Conservation (phyloP, 2,888 invertebrate genomes). For the Rutpela maculata region DNA sequence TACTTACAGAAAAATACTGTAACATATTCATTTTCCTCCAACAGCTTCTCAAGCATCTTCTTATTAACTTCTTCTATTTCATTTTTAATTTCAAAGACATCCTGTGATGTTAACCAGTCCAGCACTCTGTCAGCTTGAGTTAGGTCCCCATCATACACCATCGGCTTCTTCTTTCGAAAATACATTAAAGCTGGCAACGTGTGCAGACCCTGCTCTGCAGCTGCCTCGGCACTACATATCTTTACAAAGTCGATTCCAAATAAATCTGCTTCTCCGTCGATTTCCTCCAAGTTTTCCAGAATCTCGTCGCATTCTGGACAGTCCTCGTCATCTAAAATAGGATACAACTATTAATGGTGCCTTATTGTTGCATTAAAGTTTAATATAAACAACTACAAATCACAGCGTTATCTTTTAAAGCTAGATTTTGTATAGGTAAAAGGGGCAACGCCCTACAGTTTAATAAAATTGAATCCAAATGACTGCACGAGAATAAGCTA, state of each 20-base stretch:
- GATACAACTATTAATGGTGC: not conserved
- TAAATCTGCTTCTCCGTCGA: conserved; percentile 95
- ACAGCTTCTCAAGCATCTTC: conserved; percentile 95
- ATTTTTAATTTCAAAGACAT: conserved; percentile 95
- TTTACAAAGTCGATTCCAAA: conserved; percentile 97
- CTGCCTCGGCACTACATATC: conserved; percentile 88
- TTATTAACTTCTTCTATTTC: conserved; percentile 98
- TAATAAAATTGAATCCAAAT: too few species aligned
- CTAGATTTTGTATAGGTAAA: too few species aligned
- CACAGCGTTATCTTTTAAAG: too few species aligned
- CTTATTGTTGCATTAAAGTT: too few species aligned
- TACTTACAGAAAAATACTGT: conserved; percentile 97
- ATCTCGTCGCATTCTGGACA: conserved; percentile 95
- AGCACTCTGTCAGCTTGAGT: conserved; percentile 90
- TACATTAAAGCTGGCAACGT: conserved; percentile 91
- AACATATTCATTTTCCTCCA: conserved; percentile 96
- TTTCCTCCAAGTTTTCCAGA: conserved; percentile 91
- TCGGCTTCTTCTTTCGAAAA: conserved; percentile 87
- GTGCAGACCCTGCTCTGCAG: conserved; percentile 87
- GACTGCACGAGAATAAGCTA: too few species aligned
- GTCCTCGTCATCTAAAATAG: conserved; percentile 85
- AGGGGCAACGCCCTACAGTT: too few species aligned
- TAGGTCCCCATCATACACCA: conserved; percentile 92
- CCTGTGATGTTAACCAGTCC: conserved; percentile 94
- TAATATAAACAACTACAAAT: too few species aligned